phyloP scores from a whole-genome alignment of 2,113 vertebrate species.

The Mustela lutreola region DNA sequence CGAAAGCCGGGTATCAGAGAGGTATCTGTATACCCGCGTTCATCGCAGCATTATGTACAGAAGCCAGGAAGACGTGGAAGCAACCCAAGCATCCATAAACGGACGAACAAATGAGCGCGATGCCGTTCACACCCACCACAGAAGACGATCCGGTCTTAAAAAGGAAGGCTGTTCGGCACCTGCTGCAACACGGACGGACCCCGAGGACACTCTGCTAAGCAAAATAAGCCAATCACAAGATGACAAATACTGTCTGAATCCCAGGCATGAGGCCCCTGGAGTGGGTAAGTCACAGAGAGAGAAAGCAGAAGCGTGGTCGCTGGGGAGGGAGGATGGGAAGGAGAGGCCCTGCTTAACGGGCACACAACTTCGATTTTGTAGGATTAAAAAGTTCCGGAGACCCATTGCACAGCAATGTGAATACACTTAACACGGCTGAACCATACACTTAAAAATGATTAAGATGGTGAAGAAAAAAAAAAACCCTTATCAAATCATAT shows the following conservation, averaged over 20 bases:
- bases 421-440: background rate
- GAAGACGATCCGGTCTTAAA: background rate
- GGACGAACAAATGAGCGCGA: background rate
- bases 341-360: background rate
- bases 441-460: background rate
- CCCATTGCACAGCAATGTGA: background rate
- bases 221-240: background rate
- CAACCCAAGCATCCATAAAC: too few relatives aligned
- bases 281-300: background rate
- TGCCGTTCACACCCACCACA: rapidly evolving
- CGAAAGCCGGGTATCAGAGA: background rate
- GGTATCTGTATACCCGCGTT: background rate
- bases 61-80: background rate
- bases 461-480: background rate
- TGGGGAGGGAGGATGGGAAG: rapidly evolving
- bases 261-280: background rate
- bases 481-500: background rate
- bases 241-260: background rate
- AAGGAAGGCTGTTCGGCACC: background rate
- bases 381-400: background rate
- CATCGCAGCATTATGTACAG: background rate
- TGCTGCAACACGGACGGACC: background rate
- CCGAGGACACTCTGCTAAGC: background rate
- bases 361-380: background rate
- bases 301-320: background rate